phyloP scores from a whole-genome alignment of 2,797 vertebrate species.

The Pangasius macronema region DNA sequence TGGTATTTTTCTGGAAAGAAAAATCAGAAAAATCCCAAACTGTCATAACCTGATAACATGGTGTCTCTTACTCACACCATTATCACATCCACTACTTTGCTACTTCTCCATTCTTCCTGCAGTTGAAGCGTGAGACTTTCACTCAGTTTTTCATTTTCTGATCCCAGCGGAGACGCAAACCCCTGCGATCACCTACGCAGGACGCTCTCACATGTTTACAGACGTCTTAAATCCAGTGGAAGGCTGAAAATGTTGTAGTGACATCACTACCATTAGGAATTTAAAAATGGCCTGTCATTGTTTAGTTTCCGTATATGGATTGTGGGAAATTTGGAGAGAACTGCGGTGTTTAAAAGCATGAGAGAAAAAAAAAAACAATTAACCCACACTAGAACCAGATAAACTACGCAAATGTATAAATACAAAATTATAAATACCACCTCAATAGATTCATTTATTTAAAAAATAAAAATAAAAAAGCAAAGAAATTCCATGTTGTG shows the following conservation, averaged over 20 bases:
- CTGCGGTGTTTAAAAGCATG: neutral
- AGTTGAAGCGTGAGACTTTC: neutral
- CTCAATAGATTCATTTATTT: neutral
- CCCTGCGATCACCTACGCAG: neutral
- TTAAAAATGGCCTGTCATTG: neutral
- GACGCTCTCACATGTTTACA: neutral
- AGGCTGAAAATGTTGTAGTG: neutral
- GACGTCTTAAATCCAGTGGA: neutral
- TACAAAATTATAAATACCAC: neutral
- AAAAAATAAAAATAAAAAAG: neutral
- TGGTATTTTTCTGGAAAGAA: neutral
- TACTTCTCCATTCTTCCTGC: neutral
- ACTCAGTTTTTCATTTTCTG: neutral
- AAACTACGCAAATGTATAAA: neutral
- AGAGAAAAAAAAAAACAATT: neutral
- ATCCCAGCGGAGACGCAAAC: neutral
- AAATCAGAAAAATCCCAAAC: neutral
- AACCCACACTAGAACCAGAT: neutral
- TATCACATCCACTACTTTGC: neutral
- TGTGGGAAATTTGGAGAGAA: neutral
- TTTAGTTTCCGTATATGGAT: neutral
- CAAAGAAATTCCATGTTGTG: no score
- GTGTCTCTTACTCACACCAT: neutral
- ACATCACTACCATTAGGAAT: neutral
- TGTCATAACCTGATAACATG: neutral